phyloP scores from a whole-genome alignment of 2,113 vertebrate genomes.

The Naja naja region DNA sequence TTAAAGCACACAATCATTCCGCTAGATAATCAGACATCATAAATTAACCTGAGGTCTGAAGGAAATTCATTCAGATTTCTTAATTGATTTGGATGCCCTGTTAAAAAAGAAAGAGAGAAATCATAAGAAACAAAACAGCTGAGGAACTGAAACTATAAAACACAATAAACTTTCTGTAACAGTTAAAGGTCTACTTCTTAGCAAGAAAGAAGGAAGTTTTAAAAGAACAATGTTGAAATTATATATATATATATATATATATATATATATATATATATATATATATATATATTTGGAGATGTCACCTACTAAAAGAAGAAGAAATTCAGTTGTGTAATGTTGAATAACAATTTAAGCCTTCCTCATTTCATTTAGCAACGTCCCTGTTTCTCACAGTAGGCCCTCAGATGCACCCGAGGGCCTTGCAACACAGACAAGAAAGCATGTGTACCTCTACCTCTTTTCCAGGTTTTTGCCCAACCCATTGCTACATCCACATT shows the following conservation, averaged over 20 bases:
- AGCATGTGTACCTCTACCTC: not conserved
- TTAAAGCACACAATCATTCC: not conserved
- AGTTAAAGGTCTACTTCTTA: not conserved
- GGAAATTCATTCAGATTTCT: not conserved
- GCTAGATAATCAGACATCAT: not conserved
- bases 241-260: no score
- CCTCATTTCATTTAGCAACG: not conserved
- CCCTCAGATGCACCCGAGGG: not conserved
- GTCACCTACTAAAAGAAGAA: not conserved
- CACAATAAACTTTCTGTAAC: not conserved
- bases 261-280: no score
- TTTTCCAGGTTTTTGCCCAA: not conserved
- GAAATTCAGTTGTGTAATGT: not conserved
- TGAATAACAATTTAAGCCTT: not conserved
- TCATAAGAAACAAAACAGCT: not conserved
- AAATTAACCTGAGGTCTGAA: slow-evolving; percentile 1
- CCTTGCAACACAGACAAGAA: not conserved
- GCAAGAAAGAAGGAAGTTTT: not conserved
- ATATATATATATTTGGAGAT: not conserved
- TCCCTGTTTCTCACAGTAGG: not conserved
- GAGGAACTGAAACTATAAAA: slow-evolving; percentile 3
- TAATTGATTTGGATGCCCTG: not conserved
- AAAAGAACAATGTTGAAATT: not conserved
- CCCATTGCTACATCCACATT: not conserved
- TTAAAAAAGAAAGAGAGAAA: not conserved